phyloP scores from a whole-genome alignment of 2,888 invertebrate genomes.

The Limnephilus marmoratus region DNA sequence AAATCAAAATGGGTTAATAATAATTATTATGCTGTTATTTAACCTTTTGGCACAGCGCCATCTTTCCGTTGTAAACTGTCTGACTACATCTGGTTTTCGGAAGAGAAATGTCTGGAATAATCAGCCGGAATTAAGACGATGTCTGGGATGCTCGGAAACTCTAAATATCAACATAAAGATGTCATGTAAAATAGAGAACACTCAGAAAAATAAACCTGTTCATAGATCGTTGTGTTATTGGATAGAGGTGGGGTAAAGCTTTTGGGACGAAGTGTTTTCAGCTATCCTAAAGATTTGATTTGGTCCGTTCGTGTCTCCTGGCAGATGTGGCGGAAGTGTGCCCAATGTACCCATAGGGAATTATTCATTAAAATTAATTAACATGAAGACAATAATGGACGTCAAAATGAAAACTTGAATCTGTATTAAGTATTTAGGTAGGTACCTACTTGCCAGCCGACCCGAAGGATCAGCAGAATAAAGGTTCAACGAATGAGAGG shows the following conservation, averaged over 20 bases:
- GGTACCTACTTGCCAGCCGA: background rate
- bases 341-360: conserved; percentile 27
- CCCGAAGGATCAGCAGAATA: background rate
- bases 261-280: background rate
- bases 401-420: background rate
- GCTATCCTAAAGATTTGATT: conserved; percentile 4
- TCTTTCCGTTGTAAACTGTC: conserved; percentile 1
- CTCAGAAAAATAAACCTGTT: background rate
- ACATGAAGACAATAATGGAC: background rate
- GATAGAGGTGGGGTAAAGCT: background rate
- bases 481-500: background rate
- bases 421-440: background rate
- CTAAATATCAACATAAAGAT: background rate
- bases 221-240: background rate
- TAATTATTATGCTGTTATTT: background rate
- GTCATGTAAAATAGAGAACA: background rate
- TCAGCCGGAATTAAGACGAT: conserved; percentile 37
- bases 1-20: background rate
- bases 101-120: conserved; percentile 31
- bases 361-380: conserved; percentile 29
- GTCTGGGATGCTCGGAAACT: background rate
- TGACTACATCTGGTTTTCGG: conserved; percentile 17
- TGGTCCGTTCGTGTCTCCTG: background rate
- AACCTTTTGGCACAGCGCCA: conserved; percentile 18
- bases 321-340: conserved; percentile 60